These are phyloP conservation scores for Holothuria scabra DNA, from an alignment of 53 echinoderm and acorn worm genomes.

Conservation along the genomic window DNA sequence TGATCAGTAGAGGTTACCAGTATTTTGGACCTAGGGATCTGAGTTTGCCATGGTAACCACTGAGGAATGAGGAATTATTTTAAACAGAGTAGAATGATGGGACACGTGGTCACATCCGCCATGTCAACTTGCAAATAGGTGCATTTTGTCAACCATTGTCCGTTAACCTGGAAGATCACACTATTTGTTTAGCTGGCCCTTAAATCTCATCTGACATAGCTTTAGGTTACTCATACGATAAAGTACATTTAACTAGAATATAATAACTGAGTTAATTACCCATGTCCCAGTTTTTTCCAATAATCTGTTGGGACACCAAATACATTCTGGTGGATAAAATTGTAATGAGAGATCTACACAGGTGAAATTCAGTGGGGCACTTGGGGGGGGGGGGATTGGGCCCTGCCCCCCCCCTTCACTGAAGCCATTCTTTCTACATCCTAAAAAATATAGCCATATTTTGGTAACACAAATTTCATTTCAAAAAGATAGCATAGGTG, in stretches of 20 bases:
- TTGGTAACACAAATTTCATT: too few species aligned
- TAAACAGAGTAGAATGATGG: constrained; percentile 3
- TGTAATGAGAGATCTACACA: too few species aligned
- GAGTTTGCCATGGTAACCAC: not conserved
- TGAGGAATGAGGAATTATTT: not conserved
- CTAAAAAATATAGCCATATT: too few species aligned
- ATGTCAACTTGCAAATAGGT: not conserved
- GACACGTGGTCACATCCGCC: not conserved
- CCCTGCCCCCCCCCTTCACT: too few species aligned
- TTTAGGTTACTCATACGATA: not conserved
- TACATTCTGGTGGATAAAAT: too few species aligned
- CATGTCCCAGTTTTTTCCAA: not conserved
- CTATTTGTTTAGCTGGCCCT: not conserved
- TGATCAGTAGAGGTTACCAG: too few species aligned
- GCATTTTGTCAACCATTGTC: constrained; percentile 1
- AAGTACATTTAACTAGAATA: not conserved
- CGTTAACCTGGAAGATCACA: constrained; percentile 1
- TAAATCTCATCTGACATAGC: too few species aligned
- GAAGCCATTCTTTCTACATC: too few species aligned
- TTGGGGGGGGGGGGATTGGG: too few species aligned
- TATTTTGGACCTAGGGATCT: not conserved
- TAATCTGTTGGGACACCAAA: too few species aligned
- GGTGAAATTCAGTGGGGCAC: too few species aligned
- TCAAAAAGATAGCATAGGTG: too few species aligned
- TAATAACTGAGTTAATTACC: constrained; percentile 2